A percentile compares a stretch with the other conserved stretches of the same genome.
These are phyloP conservation scores for Orestias chungarensis DNA, from an alignment of 2,797 vertebrate species.

Conservation along the genomic window DNA sequence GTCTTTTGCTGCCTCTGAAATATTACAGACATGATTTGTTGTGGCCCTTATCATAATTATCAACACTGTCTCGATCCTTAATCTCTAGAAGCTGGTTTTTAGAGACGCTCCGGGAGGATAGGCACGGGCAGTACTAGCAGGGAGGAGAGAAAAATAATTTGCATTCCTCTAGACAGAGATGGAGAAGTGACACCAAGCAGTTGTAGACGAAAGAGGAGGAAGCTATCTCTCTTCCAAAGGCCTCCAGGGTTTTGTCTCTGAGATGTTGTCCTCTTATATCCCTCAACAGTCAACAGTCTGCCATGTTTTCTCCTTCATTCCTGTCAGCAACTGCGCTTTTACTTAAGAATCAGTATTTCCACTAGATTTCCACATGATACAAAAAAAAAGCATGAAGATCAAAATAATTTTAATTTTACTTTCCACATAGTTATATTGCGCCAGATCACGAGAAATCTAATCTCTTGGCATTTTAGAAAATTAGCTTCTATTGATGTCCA, in stretches of 20 bases:
- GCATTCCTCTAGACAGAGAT: slow-evolving; percentile 62
- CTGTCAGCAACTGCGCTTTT: slow-evolving; percentile 31
- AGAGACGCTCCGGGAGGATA: slow-evolving; percentile 15
- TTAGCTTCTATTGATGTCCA: not conserved
- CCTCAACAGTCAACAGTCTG: slow-evolving; percentile 18
- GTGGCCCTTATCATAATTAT: slow-evolving; percentile 48
- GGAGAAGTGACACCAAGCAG: slow-evolving; percentile 38
- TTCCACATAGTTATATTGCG: not conserved
- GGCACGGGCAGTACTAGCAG: slow-evolving; percentile 8
- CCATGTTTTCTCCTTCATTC: slow-evolving; percentile 21
- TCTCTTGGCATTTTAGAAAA: not conserved
- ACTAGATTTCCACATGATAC: not conserved
- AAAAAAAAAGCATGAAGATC: slow-evolving; percentile 16
- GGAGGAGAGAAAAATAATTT: slow-evolving; percentile 56
- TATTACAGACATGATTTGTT: slow-evolving; percentile 53
- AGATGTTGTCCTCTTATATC: slow-evolving; percentile 27
- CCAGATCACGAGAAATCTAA: not conserved
- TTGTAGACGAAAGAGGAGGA: slow-evolving; percentile 41
- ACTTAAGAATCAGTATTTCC: slow-evolving; percentile 12
- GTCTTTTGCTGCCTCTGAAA: slow-evolving; percentile 43
- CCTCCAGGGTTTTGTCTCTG: slow-evolving; percentile 57
- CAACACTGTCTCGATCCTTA: slow-evolving; percentile 33
- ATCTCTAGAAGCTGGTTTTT: slow-evolving; percentile 21
- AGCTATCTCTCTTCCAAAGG: slow-evolving; percentile 65
- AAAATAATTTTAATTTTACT: slow-evolving; percentile 14